Percentiles rank a stretch among this genome's conserved stretches.
phyloP scores from a whole-genome alignment of 2,797 vertebrate species.

The Anguilla pacifica region DNA sequence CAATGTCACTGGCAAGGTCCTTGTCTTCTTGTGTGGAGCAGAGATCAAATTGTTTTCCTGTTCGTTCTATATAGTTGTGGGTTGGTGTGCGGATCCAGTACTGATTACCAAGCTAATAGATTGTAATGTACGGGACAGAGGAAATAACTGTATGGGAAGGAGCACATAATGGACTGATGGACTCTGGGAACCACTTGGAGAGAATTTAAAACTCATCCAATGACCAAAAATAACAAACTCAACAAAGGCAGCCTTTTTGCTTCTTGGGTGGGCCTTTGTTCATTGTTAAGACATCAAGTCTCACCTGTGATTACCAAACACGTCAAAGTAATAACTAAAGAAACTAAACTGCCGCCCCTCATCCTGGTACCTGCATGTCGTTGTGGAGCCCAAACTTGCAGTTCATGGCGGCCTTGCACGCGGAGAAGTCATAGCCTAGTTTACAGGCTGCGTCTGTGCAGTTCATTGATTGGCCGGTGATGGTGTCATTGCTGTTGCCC shows the following conservation, averaged over 20 bases:
- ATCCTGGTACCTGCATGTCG: conserved; percentile 77
- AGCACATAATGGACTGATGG: background rate
- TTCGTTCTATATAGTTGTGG: too few species aligned
- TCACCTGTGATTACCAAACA: background rate
- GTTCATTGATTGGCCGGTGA: conserved; percentile 72
- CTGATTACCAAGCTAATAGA: too few species aligned
- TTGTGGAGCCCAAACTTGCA: conserved; percentile 89
- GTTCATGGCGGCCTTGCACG: conserved; percentile 61
- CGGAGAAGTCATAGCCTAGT: conserved; percentile 86
- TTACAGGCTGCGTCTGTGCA: conserved; percentile 86
- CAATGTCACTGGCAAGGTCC: background rate
- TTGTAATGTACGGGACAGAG: too few species aligned
- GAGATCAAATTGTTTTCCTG: background rate
- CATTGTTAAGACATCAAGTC: background rate
- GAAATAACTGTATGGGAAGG: background rate
- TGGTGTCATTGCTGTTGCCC: conserved; percentile 75
- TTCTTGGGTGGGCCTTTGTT: background rate
- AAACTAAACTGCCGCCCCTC: background rate
- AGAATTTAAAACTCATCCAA: background rate
- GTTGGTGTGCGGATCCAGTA: too few species aligned
- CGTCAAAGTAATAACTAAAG: background rate
- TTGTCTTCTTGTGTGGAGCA: background rate
- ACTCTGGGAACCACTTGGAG: background rate
- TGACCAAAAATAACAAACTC: background rate
- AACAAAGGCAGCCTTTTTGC: background rate